Conservation (phyloP, 2,888 invertebrate species). For the Pedicia rivosa region DNA sequence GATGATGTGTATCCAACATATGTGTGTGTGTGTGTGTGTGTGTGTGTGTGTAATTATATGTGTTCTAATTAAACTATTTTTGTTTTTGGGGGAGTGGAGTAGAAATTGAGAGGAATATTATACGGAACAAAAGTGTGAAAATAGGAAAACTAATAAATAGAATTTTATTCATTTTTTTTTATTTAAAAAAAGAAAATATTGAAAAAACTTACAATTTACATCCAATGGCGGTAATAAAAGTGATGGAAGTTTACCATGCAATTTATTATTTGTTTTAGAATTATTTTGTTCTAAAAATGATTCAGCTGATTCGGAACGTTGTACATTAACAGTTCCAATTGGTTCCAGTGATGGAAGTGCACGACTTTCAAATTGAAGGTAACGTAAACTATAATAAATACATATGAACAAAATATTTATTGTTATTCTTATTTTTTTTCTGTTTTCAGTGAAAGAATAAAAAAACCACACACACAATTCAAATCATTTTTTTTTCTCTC, state of each 20-base stretch:
- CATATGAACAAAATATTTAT: neutral
- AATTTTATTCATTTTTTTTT: too few relatives aligned
- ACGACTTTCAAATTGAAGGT: constrained; percentile 38
- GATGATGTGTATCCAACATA: too few relatives aligned
- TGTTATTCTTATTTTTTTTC: too few relatives aligned
- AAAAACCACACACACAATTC: constrained; percentile 1
- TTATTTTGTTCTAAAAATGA: constrained; percentile 9
- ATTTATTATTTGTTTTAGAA: neutral
- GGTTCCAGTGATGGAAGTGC: constrained; percentile 30
- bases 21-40: too few relatives aligned
- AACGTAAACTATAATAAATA: constrained; percentile 38
- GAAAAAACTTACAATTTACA: constrained; percentile 13
- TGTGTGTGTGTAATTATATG: too few relatives aligned
- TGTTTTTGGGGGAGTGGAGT: too few relatives aligned
- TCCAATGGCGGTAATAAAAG: constrained; percentile 12
- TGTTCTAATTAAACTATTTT: too few relatives aligned
- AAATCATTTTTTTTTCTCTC: neutral
- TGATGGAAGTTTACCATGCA: constrained; percentile 13
- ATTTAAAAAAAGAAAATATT: too few relatives aligned
- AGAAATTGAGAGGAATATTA: too few relatives aligned
- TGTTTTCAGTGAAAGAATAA: too few relatives aligned
- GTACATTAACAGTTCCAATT: constrained; percentile 8
- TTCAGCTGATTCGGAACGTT: constrained; percentile 13
- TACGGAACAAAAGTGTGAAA: too few relatives aligned
- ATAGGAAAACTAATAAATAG: too few relatives aligned